Percentiles rank a stretch among this genome's conserved stretches.
phyloP scores from a whole-genome alignment of 2,113 vertebrate species.

The Coryphaenoides rupestris region DNA sequence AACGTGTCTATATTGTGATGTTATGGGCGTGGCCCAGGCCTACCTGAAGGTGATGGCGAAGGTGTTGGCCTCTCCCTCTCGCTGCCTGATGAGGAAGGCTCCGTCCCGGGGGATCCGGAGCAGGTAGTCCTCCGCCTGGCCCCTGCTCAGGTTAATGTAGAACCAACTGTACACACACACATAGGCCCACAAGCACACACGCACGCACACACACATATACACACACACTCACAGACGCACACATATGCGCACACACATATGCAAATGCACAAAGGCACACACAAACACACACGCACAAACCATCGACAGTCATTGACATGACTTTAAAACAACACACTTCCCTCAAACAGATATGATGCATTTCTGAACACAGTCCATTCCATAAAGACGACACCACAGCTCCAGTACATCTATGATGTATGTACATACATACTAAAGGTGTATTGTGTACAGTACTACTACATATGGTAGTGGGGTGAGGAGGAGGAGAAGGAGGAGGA shows the following conservation, averaged over 20 bases:
- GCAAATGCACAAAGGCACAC: neutral
- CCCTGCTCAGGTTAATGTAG: constrained; percentile 89
- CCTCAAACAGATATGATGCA: no score
- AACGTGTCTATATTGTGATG: no score
- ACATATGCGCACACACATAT: neutral
- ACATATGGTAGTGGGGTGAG: no score
- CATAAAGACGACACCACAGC: no score
- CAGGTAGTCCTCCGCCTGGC: constrained; percentile 93
- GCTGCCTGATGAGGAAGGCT: constrained; percentile 91
- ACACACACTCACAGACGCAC: constrained; percentile 9
- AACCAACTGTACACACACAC: constrained; percentile 81
- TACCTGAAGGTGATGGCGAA: constrained; percentile 97
- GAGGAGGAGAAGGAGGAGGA: neutral
- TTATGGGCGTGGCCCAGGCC: no score
- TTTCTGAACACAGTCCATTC: no score
- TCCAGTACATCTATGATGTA: no score
- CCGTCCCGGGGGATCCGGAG: constrained; percentile 92
- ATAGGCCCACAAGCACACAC: constrained; percentile 9
- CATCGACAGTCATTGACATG: no score
- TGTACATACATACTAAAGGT: no score
- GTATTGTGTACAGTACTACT: no score
- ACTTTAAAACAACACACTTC: no score
- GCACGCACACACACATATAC: constrained; percentile 8
- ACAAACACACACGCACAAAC: no score
- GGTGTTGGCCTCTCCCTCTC: constrained; percentile 80